A percentile compares a stretch with the other conserved stretches of the same genome.
phyloP scores from a whole-genome alignment of 2,797 vertebrate genomes.

The Amniataba percoides region DNA sequence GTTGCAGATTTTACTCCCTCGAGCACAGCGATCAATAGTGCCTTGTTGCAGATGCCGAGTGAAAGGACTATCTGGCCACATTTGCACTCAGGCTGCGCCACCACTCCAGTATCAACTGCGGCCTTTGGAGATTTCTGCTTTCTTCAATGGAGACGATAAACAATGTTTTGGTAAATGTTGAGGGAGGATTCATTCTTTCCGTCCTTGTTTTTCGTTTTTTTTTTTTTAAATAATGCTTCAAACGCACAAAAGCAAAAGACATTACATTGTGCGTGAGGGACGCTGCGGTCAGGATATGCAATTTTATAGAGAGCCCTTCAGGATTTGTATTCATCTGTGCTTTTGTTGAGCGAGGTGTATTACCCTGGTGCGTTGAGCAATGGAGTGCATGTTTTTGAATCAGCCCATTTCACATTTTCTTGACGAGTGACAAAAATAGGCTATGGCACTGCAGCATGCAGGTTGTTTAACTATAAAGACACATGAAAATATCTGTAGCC shows the following conservation, averaged over 20 bases:
- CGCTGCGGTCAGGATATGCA: slow-evolving; percentile 36
- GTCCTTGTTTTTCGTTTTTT: slow-evolving; percentile 37
- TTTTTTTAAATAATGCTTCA: slow-evolving; percentile 53
- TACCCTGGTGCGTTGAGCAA: slow-evolving; percentile 56
- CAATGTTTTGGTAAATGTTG: slow-evolving; percentile 53
- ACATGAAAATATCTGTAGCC: background rate
- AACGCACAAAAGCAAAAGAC: slow-evolving; percentile 36
- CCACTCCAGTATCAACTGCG: slow-evolving; percentile 43
- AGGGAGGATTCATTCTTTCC: slow-evolving; percentile 50
- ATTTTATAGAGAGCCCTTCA: slow-evolving; percentile 61
- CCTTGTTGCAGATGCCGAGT: slow-evolving; percentile 64
- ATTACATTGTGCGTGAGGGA: slow-evolving; percentile 26
- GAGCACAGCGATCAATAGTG: slow-evolving; percentile 70
- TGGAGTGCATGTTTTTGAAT: slow-evolving; percentile 54
- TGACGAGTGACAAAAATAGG: slow-evolving; percentile 55
- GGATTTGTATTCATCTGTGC: slow-evolving; percentile 69
- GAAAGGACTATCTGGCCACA: slow-evolving; percentile 55
- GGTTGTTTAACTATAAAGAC: slow-evolving; percentile 19
- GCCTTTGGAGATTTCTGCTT: slow-evolving; percentile 44
- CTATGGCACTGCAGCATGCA: slow-evolving; percentile 6
- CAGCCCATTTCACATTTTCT: slow-evolving; percentile 55
- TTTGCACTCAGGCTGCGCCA: slow-evolving; percentile 48
- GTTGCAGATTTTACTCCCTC: slow-evolving; percentile 72
- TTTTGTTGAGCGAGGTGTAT: slow-evolving; percentile 63
- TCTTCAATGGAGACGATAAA: slow-evolving; percentile 43